Base-by-base conservation (phyloP, 2,113 vertebrate species). In the Hyperopisus bebe region DNA sequence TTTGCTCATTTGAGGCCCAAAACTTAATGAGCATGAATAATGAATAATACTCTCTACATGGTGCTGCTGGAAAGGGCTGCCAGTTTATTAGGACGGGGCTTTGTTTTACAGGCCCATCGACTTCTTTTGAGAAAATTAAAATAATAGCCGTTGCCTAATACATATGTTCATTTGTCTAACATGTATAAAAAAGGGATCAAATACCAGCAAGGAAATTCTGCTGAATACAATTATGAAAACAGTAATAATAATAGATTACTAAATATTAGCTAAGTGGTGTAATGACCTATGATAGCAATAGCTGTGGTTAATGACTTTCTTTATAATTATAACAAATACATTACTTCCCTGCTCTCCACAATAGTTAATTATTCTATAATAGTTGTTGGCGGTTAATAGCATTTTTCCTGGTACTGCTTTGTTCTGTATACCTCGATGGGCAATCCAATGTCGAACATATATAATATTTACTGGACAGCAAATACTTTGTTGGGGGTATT, bases 1-100 rank as follows among this genome's bases (percentile, higher is more conserved):
- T 94, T 94, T 92, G 92, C 94, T 94, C 92, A 92, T 94, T 93
- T 91, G 94, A 95, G 94, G 94, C 95, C 94, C 94, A 94, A 92
- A 95, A 95, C 96, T 96, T 96, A 96, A 96, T 96, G 96, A 96
- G 95, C 96, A 96, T 96, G 95, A 96, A 96, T 96, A 96, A 96
- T 96, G 94, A 96, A 96, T 96, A 95, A 94, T 92, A 93, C 94
- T 95, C 94, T 95, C 95, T 88, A 91, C 94, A 94, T 94, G 94
- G 94, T 94, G 95, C 94, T 95, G 94, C 94, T 94, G 94, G 93
- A 93, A 93, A 90, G 94, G 93, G 94, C 92, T 95, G 95, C 94
- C 95, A 95, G 94, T 96, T 92, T 96, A 96, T 96, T 96, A 95
- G 95, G 95, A 95, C 94, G 94, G 95, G 93, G 94, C 93, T 94